A percentile compares a stretch with the other conserved stretches of the same genome.
phyloP scores from a whole-genome alignment of 2,113 vertebrate genomes.

The Oenanthe melanoleuca region DNA sequence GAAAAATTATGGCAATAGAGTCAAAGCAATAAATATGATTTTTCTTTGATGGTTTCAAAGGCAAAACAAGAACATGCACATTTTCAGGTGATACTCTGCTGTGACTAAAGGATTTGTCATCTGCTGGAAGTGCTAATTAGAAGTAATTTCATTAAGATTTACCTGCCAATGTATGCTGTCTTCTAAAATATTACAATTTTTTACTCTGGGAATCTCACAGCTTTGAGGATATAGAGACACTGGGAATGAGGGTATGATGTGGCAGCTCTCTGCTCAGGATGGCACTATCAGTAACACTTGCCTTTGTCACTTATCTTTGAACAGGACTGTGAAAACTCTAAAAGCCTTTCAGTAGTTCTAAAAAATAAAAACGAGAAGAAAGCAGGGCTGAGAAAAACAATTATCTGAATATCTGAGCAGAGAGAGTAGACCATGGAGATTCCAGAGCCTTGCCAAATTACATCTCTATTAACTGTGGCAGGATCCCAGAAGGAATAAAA shows the following conservation, averaged over 20 bases:
- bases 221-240: not conserved
- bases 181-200: not conserved
- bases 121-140: constrained; percentile 42
- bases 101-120: constrained; percentile 21
- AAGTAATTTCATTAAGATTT: constrained; percentile 25
- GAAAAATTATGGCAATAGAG: not conserved
- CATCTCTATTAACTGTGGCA: not conserved
- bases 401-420: not conserved
- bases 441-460: not conserved
- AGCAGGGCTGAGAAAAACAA: not conserved
- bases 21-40: not conserved
- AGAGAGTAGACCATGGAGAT: not conserved
- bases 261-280: not conserved
- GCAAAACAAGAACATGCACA: not conserved
- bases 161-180: not conserved
- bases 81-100: not conserved
- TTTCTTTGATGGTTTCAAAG: not conserved
- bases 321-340: not conserved
- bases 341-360: not conserved
- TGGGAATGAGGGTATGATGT: not conserved
- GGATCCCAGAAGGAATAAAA: not conserved
- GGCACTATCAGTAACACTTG: not conserved
- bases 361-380: not conserved
- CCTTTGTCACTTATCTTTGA: not conserved
- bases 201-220: not conserved